Base-by-base conservation (phyloP, 2,888 invertebrate genomes). In the Clostera curtula region DNA sequence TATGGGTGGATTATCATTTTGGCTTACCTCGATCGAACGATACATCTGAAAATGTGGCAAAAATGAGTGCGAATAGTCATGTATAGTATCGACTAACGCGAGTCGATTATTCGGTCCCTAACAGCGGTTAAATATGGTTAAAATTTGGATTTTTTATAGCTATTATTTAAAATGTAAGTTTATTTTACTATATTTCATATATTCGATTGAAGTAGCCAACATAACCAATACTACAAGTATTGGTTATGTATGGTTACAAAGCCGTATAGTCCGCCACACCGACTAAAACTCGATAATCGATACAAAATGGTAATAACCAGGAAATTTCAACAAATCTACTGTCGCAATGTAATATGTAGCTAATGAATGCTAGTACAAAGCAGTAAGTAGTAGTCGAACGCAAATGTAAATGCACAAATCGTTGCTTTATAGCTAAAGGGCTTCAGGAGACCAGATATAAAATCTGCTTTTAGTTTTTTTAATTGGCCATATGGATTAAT, bases 1-100 rank as follows among this genome's bases (percentile, higher is more conserved):
- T 51, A 64, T 68, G 63, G 48, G 42, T 62, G 65, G 47, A 50
- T 68, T 70, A 56, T 56, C 63, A n/a, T n/a, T n/a, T 60, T 13
- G 9, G 65, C 80, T 79, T 79, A 80, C 82, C 82, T 82, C 74
- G 62, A 43, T 73, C 70, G 50, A 68, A 60, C 50, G 71, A 62
- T 41, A 66, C 57, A 74, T 79, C 82, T 82, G 80, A 72, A 80
- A 80, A 71, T 59, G 73, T 70, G 70, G 55, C 52, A 65, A 61
- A 40, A 43, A 49, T 77, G 70, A 72, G 67, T 74, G 64, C 53
- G 36, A 38, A 30, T 29, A 30, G 35, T 26, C 39, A 41, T 41
- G 24, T 34, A 36, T 34, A 42, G 43, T 41, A 50, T 44, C 44
- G 48, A 49, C 38, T 47, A 50, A 36, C 47, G 34, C 12, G 16